Evolutionary conservation across 2,113 vertebrate species (phyloP).

Genomic region (Condylura cristata): DNA sequence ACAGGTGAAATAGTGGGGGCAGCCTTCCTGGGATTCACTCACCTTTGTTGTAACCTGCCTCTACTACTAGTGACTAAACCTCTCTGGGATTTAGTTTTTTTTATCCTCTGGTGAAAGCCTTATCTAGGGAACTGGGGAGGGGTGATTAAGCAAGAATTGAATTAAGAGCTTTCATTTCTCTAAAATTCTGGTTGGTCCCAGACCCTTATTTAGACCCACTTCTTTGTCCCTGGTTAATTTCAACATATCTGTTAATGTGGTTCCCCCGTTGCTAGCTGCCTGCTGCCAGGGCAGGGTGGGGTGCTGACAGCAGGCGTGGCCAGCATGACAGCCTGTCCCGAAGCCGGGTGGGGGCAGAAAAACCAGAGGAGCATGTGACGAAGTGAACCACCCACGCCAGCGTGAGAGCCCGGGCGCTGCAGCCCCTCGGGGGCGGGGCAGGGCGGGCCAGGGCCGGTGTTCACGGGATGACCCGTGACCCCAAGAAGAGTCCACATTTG

Average conservation of each 20-base stretch:
- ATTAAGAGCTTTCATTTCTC: neutral
- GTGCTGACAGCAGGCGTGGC: neutral
- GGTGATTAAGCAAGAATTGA: neutral
- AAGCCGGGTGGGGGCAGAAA: neutral
- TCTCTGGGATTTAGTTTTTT: neutral
- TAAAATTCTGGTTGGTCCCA: neutral
- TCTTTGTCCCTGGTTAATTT: conserved; percentile 51
- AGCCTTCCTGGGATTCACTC: neutral
- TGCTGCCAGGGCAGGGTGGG: neutral
- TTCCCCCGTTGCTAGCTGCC: conserved; percentile 18
- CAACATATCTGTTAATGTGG: conserved; percentile 2
- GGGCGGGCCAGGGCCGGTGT: too few species aligned
- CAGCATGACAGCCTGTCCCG: neutral
- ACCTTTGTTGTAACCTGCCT: neutral
- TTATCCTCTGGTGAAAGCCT: neutral
- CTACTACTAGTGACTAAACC: neutral
- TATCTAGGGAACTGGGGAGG: neutral
- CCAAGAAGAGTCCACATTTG: neutral
- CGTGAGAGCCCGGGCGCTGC: neutral
- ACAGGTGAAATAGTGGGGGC: neutral
- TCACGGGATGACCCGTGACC: neutral
- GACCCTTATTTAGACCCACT: neutral
- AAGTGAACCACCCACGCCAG: neutral
- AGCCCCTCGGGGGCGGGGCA: too few species aligned
- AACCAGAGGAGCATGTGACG: neutral